These are phyloP conservation scores for Drosophila paramelanica DNA, from an alignment of 2,888 invertebrate genomes.

Conservation along the genomic window DNA sequence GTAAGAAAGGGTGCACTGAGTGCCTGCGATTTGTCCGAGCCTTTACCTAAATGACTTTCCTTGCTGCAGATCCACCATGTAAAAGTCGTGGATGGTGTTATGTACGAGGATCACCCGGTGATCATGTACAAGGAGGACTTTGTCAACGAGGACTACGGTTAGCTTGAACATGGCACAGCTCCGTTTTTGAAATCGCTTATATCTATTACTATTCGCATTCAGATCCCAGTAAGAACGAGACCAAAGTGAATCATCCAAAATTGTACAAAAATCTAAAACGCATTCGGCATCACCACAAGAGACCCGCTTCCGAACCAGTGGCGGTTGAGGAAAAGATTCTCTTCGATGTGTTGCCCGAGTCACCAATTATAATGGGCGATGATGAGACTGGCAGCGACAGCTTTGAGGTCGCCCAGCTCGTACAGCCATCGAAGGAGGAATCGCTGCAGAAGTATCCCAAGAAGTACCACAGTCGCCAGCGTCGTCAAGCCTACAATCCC, in stretches of 20 bases:
- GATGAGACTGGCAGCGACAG: constrained; percentile 53
- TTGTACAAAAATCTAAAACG: constrained; percentile 63
- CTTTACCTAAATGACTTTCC: not conserved
- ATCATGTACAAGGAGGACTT: constrained; percentile 83
- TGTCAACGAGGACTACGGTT: constrained; percentile 83
- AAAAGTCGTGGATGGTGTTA: constrained; percentile 65
- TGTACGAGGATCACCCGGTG: constrained; percentile 80
- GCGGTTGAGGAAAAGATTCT: constrained; percentile 66
- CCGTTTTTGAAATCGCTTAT: not conserved
- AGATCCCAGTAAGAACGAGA: constrained; percentile 72
- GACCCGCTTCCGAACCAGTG: constrained; percentile 17
- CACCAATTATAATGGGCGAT: constrained; percentile 58
- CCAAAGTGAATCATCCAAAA: constrained; percentile 26
- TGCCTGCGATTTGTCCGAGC: not conserved
- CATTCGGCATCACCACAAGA: constrained; percentile 59
- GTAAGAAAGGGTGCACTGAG: constrained; percentile 49
- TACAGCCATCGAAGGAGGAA: constrained; percentile 57
- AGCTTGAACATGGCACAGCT: constrained; percentile 11
- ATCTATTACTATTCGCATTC: not conserved
- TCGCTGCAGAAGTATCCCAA: constrained; percentile 71
- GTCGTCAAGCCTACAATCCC: constrained; percentile 64
- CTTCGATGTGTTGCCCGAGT: constrained; percentile 79
- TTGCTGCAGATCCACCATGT: constrained; percentile 73
- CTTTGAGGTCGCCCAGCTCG: constrained; percentile 60
- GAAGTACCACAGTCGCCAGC: constrained; percentile 74